These are phyloP conservation scores for Montipora sp. DNA, from an alignment of 64 coral and sea anemone species.

Conservation along the genomic window DNA sequence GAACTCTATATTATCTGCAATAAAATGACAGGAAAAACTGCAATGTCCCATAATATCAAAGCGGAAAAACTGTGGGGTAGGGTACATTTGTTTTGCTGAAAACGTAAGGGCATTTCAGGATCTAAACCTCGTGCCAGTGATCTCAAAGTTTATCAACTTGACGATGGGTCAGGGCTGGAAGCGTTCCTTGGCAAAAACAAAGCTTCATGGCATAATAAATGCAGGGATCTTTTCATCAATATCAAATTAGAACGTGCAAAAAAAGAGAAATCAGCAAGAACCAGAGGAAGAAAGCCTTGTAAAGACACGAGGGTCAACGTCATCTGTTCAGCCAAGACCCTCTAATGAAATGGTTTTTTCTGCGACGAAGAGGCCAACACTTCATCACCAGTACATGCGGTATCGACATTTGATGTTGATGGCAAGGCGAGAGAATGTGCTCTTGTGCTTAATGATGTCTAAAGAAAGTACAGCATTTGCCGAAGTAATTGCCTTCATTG, in stretches of 20 bases:
- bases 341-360: slow-evolving; percentile 14
- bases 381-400: slow-evolving; percentile 27
- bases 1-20: slow-evolving; percentile 49
- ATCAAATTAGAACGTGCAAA: slow-evolving; percentile 56
- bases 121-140: not conserved
- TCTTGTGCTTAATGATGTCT: slow-evolving; percentile 9
- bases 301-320: slow-evolving; percentile 48
- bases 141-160: slow-evolving; percentile 6
- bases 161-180: slow-evolving; percentile 23
- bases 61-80: slow-evolving; percentile 46
- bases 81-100: slow-evolving; percentile 49
- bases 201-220: slow-evolving; percentile 31
- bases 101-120: slow-evolving; percentile 51
- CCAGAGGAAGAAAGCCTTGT: slow-evolving; percentile 8
- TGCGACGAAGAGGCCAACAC: slow-evolving; percentile 13
- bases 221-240: slow-evolving; percentile 48
- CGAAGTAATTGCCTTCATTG: slow-evolving; percentile 41
- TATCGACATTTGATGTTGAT: slow-evolving; percentile 56
- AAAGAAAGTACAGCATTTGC: slow-evolving; percentile 50
- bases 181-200: slow-evolving; percentile 8
- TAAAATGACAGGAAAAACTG: slow-evolving; percentile 11
- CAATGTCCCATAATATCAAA: slow-evolving; percentile 70
- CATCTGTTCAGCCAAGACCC: not conserved
- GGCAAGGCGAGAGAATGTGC: slow-evolving; percentile 29
- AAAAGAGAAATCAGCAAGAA: not conserved